Evolutionary conservation across 2,888 invertebrate genomes (phyloP).

Genomic region (Saturnia japonica): DNA sequence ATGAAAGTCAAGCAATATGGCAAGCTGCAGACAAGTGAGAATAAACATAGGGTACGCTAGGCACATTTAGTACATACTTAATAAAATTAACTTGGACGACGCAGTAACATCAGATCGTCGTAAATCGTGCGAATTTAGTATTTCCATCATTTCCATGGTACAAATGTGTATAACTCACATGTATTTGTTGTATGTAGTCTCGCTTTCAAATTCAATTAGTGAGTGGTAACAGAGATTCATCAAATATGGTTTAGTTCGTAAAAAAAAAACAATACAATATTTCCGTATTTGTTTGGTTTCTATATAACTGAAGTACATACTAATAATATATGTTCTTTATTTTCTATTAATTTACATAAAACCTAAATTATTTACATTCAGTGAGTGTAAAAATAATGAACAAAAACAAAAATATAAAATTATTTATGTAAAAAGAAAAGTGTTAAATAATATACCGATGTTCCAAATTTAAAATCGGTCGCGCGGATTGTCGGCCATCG

Average conservation of each 20-base stretch:
- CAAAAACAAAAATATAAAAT: too few species aligned
- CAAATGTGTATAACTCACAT: background rate
- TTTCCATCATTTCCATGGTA: background rate
- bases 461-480: constrained; percentile 14
- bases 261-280: background rate
- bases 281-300: background rate
- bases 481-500: constrained; percentile 21
- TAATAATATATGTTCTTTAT: background rate
- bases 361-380: background rate
- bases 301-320: background rate
- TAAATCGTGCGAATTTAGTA: background rate
- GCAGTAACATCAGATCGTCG: background rate
- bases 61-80: background rate
- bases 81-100: background rate
- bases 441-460: background rate
- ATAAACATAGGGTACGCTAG: too few species aligned
- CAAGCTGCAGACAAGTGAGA: too few species aligned
- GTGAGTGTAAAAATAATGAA: background rate
- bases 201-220: background rate
- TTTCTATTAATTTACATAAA: background rate
- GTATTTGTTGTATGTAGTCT: background rate
- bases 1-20: too few species aligned
- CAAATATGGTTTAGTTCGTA: background rate
- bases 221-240: background rate
- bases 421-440: too few species aligned